Evolutionary conservation across 2,797 vertebrate genomes (phyloP), one percentile per base, ranked within the genome.

Genomic region (Eidolon dupreanum): DNA sequence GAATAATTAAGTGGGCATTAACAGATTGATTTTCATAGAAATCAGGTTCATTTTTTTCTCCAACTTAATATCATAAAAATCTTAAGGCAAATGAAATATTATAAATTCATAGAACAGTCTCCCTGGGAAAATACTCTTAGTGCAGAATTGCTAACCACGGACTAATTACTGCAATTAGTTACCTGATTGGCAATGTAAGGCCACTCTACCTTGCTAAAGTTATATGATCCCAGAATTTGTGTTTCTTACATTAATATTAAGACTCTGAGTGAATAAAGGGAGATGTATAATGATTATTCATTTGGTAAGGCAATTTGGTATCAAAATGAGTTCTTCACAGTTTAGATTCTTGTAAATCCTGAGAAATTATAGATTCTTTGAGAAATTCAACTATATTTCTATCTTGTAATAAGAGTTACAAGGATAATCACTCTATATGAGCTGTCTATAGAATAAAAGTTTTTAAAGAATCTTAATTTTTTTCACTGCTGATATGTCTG

Each of bases 11-110:
- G 36, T 96, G 12, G 49, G 6, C 24, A 82, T 90, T 96, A 96
- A 63, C 38, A 93, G 33, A 55, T 82, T 94, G 36, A 92, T 90
- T 96, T 93, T 90, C 71, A 92, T 93, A 85, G 91, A 95, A 93
- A 85, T 81, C 36, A 43, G 26, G 19, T 92, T 87, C n/a, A 28
- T 43, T 89, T 90, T 89, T 65, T 19, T 46, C 33, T 83, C 24
- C 22, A 85, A 83, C 28, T 93, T 95, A 87, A 84, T 77, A 88
- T 88, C 11, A 88, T 55, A 92, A 83, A 93, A 93, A 84, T 93
- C 36, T 92, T 24, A 96, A 96, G 9, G 53, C 55, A 95, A 94
- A 92, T 90, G 41, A 90, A 92, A 88, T 96, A 22, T 71, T 94
- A 82, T 77, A 90, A 83, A 90, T 78, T 95, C 53, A 86, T 84